phyloP scores from a whole-genome alignment of 2,888 invertebrate species.

The Frankliniella fusca region DNA sequence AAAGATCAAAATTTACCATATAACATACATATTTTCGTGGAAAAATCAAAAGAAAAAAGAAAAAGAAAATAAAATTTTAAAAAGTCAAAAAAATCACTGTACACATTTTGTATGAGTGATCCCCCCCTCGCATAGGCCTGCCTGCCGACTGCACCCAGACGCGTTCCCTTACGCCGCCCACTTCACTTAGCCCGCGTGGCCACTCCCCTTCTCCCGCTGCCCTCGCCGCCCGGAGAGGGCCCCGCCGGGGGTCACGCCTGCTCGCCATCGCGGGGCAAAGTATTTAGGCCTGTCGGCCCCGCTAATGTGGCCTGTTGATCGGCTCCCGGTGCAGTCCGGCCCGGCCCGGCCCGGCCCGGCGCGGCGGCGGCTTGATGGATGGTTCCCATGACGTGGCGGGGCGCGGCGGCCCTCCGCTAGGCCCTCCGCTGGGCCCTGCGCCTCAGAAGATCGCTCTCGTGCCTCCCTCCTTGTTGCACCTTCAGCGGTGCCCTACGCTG shows the following conservation, averaged over 20 bases:
- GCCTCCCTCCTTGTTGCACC: too few relatives aligned
- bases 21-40: too few relatives aligned
- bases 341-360: not conserved
- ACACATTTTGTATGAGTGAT: too few relatives aligned
- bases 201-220: not conserved
- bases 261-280: not conserved
- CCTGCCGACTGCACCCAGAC: too few relatives aligned
- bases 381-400: conserved; percentile 4
- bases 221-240: not conserved
- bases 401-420: not conserved
- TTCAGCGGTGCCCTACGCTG: too few relatives aligned
- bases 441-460: not conserved
- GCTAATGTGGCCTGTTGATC: conserved; percentile 6
- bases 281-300: conserved; percentile 13
- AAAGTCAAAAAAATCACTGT: too few relatives aligned
- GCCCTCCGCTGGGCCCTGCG: not conserved
- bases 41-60: too few relatives aligned
- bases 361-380: conserved; percentile 8
- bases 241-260: not conserved
- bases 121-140: too few relatives aligned
- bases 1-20: too few relatives aligned
- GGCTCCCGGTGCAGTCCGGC: not conserved
- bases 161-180: too few relatives aligned
- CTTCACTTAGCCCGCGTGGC: too few relatives aligned
- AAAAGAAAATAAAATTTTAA: too few relatives aligned